These are phyloP conservation scores for Vanessa tameamea DNA, from an alignment of 1,140 invertebrate genomes.

Conservation along the genomic window DNA sequence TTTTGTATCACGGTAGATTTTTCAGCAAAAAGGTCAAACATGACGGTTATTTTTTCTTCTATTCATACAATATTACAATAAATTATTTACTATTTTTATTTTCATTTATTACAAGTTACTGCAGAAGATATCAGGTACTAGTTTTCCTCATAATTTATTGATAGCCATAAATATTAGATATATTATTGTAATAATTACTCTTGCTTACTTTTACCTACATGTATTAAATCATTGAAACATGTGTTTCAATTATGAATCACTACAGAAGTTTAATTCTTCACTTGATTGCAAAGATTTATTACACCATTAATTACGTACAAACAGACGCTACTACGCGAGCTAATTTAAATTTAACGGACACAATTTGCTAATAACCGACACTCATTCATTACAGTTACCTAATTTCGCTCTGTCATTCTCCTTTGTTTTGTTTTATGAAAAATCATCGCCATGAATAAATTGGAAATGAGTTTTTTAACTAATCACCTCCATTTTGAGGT, in stretches of 20 bases:
- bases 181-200: not conserved
- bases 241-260: slow-evolving; percentile 38
- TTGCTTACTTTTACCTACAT: not conserved
- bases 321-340: slow-evolving; percentile 55
- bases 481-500: slow-evolving; percentile 48
- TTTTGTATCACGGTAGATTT: not conserved
- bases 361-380: slow-evolving; percentile 68
- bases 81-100: too few relatives aligned
- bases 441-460: slow-evolving; percentile 51
- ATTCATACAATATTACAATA: too few relatives aligned
- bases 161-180: too few relatives aligned
- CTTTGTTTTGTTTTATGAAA: slow-evolving; percentile 35
- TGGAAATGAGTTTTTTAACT: slow-evolving; percentile 62
- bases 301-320: slow-evolving; percentile 62
- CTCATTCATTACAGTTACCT: slow-evolving; percentile 57
- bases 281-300: slow-evolving; percentile 68
- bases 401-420: slow-evolving; percentile 61
- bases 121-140: too few relatives aligned
- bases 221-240: slow-evolving; percentile 27
- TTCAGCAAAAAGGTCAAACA: not conserved
- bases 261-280: slow-evolving; percentile 57
- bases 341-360: slow-evolving; percentile 72
- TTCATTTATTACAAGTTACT: too few relatives aligned
- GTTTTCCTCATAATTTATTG: too few relatives aligned
- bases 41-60: too few relatives aligned